A percentile compares a stretch with the other conserved stretches of the same genome.
Conservation (phyloP, 2,113 vertebrate species). For the Dendrocopos noguchii region DNA sequence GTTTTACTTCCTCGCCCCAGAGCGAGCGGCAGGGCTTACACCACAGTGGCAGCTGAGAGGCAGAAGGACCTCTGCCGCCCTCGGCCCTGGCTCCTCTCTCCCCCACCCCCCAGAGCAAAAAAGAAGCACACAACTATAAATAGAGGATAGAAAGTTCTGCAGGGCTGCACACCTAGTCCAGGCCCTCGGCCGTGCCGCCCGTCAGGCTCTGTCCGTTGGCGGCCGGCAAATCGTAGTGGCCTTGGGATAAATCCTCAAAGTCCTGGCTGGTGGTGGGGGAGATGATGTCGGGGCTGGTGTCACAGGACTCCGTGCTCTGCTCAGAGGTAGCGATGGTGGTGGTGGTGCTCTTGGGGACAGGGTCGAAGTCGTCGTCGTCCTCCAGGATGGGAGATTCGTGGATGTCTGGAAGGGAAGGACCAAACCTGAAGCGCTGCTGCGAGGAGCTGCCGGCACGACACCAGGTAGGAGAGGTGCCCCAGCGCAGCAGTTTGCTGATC, state of each 20-base stretch:
- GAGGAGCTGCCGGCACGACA: fast-evolving
- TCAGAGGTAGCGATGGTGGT: conserved; percentile 88
- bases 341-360: conserved; percentile 80
- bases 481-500: fast-evolving
- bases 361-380: conserved; percentile 90
- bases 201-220: conserved; percentile 79
- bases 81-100: neutral
- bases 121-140: neutral
- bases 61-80: neutral
- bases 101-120: neutral
- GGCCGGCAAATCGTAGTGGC: conserved; percentile 77
- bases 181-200: conserved; percentile 34
- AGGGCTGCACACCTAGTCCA: neutral
- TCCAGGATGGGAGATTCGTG: conserved; percentile 87
- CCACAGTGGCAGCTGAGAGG: neutral
- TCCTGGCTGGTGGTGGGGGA: conserved; percentile 89
- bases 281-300: conserved; percentile 90
- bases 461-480: fast-evolving
- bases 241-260: conserved; percentile 92
- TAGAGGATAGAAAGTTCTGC: neutral
- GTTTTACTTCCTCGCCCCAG: neutral
- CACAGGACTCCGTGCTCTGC: conserved; percentile 94
- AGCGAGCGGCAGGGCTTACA: fast-evolving
- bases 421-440: fast-evolving
- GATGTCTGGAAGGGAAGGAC: conserved; percentile 73